Percentiles rank a stretch among this genome's conserved stretches.
phyloP scores from a whole-genome alignment of 2,888 invertebrate genomes.

The Thera britannica region DNA sequence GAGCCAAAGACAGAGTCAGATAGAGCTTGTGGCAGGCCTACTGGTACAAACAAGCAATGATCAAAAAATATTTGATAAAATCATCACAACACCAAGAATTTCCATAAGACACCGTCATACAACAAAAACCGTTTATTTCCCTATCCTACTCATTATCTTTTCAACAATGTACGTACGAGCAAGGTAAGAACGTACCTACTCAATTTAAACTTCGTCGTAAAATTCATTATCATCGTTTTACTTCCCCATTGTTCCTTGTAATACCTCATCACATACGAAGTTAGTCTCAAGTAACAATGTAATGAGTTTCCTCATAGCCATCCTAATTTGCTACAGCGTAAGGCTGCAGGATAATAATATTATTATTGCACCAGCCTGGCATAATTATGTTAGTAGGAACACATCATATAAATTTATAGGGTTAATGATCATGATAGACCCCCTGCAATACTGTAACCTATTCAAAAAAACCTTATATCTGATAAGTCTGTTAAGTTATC shows the following conservation, averaged over 20 bases:
- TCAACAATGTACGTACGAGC: constrained; percentile 3
- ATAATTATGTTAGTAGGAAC: not conserved
- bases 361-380: constrained; percentile 3
- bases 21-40: too few species aligned
- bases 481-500: too few species aligned
- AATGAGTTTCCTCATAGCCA: constrained; percentile 26
- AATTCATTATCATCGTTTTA: constrained; percentile 19
- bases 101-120: not conserved
- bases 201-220: constrained; percentile 10
- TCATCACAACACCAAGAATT: not conserved
- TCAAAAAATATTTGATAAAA: not conserved
- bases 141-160: constrained; percentile 6
- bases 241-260: constrained; percentile 19
- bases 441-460: too few species aligned
- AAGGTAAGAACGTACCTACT: constrained; percentile 9
- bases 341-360: constrained; percentile 5
- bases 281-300: constrained; percentile 20
- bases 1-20: too few species aligned
- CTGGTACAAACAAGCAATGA: too few species aligned
- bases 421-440: not conserved
- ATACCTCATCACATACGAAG: constrained; percentile 21
- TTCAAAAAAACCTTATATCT: too few species aligned
- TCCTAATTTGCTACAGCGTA: constrained; percentile 18
- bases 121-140: not conserved
- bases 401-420: not conserved